Evolutionary conservation across 2,797 vertebrate species (phyloP).

Genomic region (Typhlichthys eigenmanni): DNA sequence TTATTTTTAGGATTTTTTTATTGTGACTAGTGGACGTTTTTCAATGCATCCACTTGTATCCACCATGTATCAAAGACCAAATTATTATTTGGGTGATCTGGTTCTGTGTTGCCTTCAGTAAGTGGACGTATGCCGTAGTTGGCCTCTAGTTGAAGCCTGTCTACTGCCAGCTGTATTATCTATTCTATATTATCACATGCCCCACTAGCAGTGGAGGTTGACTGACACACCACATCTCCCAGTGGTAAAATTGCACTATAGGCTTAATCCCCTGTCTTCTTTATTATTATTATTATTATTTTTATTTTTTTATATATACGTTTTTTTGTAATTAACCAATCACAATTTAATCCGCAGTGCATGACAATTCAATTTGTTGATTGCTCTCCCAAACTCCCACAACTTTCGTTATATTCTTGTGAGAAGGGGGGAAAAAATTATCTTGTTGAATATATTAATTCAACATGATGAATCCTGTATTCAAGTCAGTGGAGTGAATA

Average conservation of each 20-base stretch:
- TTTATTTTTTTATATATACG: slow-evolving; percentile 79
- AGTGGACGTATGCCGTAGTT: too few relatives aligned
- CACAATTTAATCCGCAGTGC: slow-evolving; percentile 96
- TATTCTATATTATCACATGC: neutral
- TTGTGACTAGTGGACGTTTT: too few relatives aligned
- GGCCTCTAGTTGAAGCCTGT: neutral
- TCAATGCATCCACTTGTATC: too few relatives aligned
- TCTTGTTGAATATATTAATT: slow-evolving; percentile 99
- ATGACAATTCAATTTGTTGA: slow-evolving; percentile 99
- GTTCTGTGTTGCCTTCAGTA: too few relatives aligned
- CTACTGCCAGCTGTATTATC: neutral
- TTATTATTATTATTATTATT: slow-evolving; percentile 77
- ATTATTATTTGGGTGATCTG: too few relatives aligned
- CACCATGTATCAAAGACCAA: too few relatives aligned
- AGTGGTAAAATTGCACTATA: slow-evolving; percentile 72
- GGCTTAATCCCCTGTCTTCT: slow-evolving; percentile 84
- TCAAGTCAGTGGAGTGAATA: slow-evolving; percentile 99
- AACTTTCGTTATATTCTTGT: slow-evolving; percentile 78
- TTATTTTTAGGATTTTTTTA: too few relatives aligned
- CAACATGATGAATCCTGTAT: slow-evolving; percentile 99
- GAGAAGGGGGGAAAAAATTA: slow-evolving; percentile 76
- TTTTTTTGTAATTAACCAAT: slow-evolving; percentile 98
- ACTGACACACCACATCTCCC: slow-evolving; percentile 35
- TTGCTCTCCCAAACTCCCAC: slow-evolving; percentile 80
- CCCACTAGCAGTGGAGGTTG: slow-evolving; percentile 8